A percentile compares a stretch with the other conserved stretches of the same genome.
Evolutionary conservation across 2,888 invertebrate genomes (phyloP).

Genomic region (Sinodicranocentrus sp.): DNA sequence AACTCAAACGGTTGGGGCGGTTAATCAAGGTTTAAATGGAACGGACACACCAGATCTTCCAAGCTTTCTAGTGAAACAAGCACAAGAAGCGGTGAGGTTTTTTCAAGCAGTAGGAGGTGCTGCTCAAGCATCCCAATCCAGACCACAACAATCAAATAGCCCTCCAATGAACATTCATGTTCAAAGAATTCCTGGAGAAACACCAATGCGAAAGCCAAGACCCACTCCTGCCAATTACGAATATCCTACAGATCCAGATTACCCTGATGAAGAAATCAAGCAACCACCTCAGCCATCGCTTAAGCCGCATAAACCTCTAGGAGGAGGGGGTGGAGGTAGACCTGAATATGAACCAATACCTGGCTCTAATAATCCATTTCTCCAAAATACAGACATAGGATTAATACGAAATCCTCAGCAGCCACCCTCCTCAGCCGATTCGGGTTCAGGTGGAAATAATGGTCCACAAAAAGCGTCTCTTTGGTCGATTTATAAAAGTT

Average conservation of each 20-base stretch:
- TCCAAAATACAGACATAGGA: slow-evolving; percentile 22
- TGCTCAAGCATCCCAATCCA: not conserved
- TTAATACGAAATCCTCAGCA: not conserved
- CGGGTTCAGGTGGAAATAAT: not conserved
- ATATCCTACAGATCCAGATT: slow-evolving; percentile 35
- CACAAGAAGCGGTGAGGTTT: slow-evolving; percentile 32
- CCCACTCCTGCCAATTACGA: slow-evolving; percentile 20
- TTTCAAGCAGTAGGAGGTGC: slow-evolving; percentile 20
- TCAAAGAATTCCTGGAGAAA: slow-evolving; percentile 39
- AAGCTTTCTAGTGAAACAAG: slow-evolving; percentile 36
- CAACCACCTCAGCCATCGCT: slow-evolving; percentile 44
- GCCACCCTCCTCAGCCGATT: not conserved
- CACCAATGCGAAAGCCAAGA: slow-evolving; percentile 3
- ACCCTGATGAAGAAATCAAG: slow-evolving; percentile 46
- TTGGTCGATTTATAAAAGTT: slow-evolving; percentile 62
- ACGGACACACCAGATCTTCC: slow-evolving; percentile 59
- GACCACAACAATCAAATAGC: not conserved
- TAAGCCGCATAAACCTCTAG: slow-evolving; percentile 4
- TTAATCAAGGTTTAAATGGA: slow-evolving; percentile 49
- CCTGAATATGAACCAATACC: slow-evolving; percentile 29
- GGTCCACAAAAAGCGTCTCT: slow-evolving; percentile 39
- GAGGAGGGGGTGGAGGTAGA: not conserved
- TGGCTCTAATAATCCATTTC: slow-evolving; percentile 32
- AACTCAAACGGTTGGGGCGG: slow-evolving; percentile 17
- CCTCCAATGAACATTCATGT: slow-evolving; percentile 14